Evolutionary conservation across 2,888 invertebrate species (phyloP).

Genomic region (Erpobdella octoculata): DNA sequence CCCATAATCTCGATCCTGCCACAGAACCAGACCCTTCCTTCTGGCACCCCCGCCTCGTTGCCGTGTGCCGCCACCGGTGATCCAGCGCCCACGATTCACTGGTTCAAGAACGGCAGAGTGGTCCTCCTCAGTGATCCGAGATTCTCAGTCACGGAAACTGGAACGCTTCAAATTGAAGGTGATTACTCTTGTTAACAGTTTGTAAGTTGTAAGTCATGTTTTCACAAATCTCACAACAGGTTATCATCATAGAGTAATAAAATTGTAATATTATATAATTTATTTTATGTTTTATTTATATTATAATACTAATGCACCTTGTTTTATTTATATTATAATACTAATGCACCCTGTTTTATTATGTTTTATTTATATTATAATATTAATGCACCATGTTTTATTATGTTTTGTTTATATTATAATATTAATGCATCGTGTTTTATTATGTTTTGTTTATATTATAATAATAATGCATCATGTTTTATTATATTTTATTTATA

Average conservation of each 20-base stretch:
- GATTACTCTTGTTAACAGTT: not conserved
- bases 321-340: not conserved
- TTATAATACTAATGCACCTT: not conserved
- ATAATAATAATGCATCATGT: no score
- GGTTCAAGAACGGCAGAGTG: slow-evolving; percentile 54
- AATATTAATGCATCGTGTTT: no score
- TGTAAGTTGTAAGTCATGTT: no score
- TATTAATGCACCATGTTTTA: no score
- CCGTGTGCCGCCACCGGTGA: slow-evolving; percentile 68
- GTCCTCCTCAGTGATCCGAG: slow-evolving; percentile 25
- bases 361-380: no score
- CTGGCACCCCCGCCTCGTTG: slow-evolving; percentile 68
- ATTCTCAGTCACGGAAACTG: slow-evolving; percentile 31
- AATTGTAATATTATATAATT: not conserved
- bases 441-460: no score
- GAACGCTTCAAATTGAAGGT: slow-evolving; percentile 34
- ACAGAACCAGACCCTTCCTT: slow-evolving; percentile 75
- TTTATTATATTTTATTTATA: no score
- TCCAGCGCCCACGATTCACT: slow-evolving; percentile 62
- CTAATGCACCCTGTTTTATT: not conserved
- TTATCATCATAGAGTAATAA: not conserved
- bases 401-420: no score
- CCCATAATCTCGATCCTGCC: slow-evolving; percentile 79
- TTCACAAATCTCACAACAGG: not conserved
- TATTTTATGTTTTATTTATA: not conserved